Base-by-base conservation (phyloP, 2,888 invertebrate genomes). In the Erebia palarica region DNA sequence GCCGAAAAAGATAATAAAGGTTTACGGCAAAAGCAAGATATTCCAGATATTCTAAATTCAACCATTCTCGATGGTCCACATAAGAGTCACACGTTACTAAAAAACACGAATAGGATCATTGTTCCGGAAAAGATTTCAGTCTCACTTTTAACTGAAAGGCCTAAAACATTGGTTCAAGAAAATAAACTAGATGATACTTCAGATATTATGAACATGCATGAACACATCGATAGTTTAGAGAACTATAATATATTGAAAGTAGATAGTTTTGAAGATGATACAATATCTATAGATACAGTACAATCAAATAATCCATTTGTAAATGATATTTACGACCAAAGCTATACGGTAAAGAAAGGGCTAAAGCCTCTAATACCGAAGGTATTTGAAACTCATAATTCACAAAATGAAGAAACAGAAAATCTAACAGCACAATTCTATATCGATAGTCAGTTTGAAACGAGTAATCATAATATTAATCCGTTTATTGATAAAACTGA, bases 21-120 rank as follows among this genome's bases (percentile, higher is more conserved):
- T 21, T 60, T 79, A 4, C 84, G 78, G 78, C 83, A 75, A 70
- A 83, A 86, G 75, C 83, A 84, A 80, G 84, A 83, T 57, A 89
- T 93, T 69, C 93, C 94, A 16, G 93, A 94, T 75, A 85, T 94
- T 69, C 89, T 93, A 1, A 93, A 94, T 80, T 93, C 93, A 27
- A 93, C 93, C 3, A 82, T 91, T 16, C 83, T 75, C 65, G 92
- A 92, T 51, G 75, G 78, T 1, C 83, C 82, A 66, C 60, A 76
- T 21, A 87, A 84, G 75, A 77, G 83, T 5, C 87, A 84, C 72
- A 74, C 81, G 57, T 73, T 83, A 71, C 61, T 81, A 57, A 86
- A 89, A 70, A 81, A 81, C 66, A 77, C 84, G 69, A 85, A 89
- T 71, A 89, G 87, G 77, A 83, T 87, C 53, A 90, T 92, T 53